These are phyloP conservation scores for Petaurus breviceps DNA, from an alignment of 2,113 vertebrate genomes.

Conservation along the genomic window DNA sequence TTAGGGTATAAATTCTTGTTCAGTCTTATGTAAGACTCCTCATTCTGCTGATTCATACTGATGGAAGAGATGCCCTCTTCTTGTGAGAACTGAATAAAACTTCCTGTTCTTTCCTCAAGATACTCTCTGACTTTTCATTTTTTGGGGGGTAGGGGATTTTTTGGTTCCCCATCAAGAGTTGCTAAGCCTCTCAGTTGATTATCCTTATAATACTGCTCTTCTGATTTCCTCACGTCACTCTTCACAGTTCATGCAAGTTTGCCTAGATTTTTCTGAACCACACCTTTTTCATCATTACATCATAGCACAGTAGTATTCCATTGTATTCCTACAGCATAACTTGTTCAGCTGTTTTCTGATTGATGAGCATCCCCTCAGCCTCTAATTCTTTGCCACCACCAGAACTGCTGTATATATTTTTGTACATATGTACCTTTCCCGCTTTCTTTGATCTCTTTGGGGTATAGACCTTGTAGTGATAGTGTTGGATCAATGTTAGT, in stretches of 20 bases:
- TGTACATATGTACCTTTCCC: background rate
- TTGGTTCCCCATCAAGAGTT: background rate
- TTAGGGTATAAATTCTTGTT: too few species aligned
- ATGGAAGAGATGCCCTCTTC: too few species aligned
- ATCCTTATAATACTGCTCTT: background rate
- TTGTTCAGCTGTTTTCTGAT: background rate
- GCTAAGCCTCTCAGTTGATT: background rate
- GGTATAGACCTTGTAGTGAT: background rate
- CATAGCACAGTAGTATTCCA: background rate
- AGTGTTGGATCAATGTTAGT: background rate
- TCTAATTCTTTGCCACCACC: background rate
- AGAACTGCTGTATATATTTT: background rate
- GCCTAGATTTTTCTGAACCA: background rate
- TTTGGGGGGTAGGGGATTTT: too few species aligned
- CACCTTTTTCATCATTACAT: background rate
- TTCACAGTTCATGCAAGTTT: background rate
- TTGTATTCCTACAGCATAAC: background rate
- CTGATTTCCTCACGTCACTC: background rate
- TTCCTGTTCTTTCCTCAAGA: too few species aligned
- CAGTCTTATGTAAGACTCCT: too few species aligned
- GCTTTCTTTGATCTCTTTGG: background rate
- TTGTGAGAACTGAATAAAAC: too few species aligned
- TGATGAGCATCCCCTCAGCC: background rate
- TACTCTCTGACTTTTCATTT: too few species aligned
- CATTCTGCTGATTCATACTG: too few species aligned